Conservation (phyloP, 2,797 vertebrate genomes). For the Macropodus opercularis region DNA sequence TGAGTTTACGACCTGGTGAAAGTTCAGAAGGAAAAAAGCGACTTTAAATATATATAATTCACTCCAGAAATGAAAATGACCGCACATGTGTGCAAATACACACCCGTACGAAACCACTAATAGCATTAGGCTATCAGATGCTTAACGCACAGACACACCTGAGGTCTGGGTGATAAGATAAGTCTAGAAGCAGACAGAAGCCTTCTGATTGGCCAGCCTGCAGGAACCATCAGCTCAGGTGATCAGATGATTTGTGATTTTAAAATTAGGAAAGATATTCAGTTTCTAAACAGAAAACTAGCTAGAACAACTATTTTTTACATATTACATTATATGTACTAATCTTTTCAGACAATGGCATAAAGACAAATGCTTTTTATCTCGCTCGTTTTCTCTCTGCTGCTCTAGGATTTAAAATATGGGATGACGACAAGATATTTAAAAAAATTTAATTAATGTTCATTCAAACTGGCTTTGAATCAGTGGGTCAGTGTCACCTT, state of each 20-base stretch:
- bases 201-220: conserved; percentile 48
- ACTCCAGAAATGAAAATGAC: neutral
- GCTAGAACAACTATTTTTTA: too few relatives aligned
- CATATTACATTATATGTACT: neutral
- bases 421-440: too few relatives aligned
- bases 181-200: conserved; percentile 39
- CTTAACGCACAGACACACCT: conserved; percentile 53
- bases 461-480: neutral
- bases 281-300: too few relatives aligned
- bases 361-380: neutral
- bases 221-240: conserved; percentile 23
- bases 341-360: neutral
- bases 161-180: conserved; percentile 48
- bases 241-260: conserved; percentile 50
- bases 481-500: neutral
- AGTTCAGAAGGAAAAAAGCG: conserved; percentile 21
- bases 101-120: conserved; percentile 39
- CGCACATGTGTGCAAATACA: conserved; percentile 1
- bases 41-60: neutral
- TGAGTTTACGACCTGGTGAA: conserved; percentile 38
- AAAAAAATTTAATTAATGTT: neutral
- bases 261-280: neutral
- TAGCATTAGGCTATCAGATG: conserved; percentile 51
- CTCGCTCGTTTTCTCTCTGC: neutral
- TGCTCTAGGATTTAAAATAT: neutral